Conservation (phyloP, 2,113 vertebrate species). For the Cranoglanis bouderius region DNA sequence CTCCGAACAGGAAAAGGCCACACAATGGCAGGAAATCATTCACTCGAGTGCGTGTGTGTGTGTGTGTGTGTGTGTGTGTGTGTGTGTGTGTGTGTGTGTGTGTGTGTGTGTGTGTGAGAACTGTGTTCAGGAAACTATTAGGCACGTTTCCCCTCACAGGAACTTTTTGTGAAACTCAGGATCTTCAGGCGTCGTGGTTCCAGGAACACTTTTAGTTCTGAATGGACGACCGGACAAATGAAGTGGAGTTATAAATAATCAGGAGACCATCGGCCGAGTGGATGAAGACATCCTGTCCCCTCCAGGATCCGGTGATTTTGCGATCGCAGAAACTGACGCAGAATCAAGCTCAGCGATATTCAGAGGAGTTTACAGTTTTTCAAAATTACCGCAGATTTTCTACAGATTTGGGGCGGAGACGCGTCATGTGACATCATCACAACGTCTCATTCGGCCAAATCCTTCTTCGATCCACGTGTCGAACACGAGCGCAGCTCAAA, state of each 20-base stretch:
- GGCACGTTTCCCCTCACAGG: not conserved
- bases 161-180: not conserved
- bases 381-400: too few species aligned
- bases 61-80: too few species aligned
- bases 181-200: not conserved
- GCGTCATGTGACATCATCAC: too few species aligned
- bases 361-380: too few species aligned
- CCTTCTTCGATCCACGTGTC: too few species aligned
- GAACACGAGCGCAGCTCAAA: too few species aligned
- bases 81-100: not conserved
- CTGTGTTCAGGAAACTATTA: constrained; percentile 59
- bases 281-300: too few species aligned
- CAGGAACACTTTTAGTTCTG: not conserved
- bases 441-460: too few species aligned
- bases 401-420: too few species aligned
- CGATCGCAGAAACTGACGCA: too few species aligned
- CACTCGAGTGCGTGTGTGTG: constrained; percentile 34
- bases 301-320: too few species aligned
- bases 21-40: constrained; percentile 77
- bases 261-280: not conserved
- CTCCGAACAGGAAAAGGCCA: constrained; percentile 57
- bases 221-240: not conserved
- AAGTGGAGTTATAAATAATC: not conserved
- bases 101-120: constrained; percentile 39
- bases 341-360: too few species aligned